phyloP scores from a whole-genome alignment of 2,113 vertebrate species.

The Empidonax alnorum region DNA sequence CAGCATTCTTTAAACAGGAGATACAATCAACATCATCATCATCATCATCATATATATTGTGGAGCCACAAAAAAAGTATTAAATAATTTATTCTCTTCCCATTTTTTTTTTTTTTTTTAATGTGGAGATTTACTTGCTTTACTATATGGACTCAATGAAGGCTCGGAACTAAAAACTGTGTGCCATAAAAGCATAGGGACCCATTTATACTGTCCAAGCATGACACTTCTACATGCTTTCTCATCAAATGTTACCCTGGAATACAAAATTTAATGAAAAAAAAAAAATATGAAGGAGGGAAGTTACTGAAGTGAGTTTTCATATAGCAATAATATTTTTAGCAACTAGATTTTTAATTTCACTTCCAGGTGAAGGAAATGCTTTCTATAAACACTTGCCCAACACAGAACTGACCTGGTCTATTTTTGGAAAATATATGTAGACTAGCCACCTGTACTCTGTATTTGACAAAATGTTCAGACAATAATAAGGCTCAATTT shows the following conservation, averaged over 20 bases:
- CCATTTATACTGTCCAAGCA: not conserved
- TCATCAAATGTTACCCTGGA: not conserved
- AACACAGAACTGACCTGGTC: not conserved
- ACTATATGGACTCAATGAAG: not conserved
- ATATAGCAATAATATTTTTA: not conserved
- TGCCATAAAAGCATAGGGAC: not conserved
- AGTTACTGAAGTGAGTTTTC: not conserved
- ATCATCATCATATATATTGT: not conserved
- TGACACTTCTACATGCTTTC: not conserved
- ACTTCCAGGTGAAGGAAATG: not conserved
- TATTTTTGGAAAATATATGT: not conserved
- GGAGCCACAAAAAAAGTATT: not conserved
- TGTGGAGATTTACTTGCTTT: not conserved
- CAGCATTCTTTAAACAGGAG: not conserved
- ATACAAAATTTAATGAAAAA: not conserved
- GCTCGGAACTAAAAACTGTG: not conserved
- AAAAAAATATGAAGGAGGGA: not conserved
- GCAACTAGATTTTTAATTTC: slow-evolving; percentile 1
- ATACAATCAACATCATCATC: not conserved
- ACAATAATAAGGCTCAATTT: not conserved
- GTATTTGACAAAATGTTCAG: not conserved
- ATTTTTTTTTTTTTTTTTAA: not conserved
- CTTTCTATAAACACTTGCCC: not conserved
- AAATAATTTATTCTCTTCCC: not conserved
- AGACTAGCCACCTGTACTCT: not conserved